Percentiles rank a stretch among this genome's conserved stretches.
Evolutionary conservation across 2,797 vertebrate genomes (phyloP).

Genomic region (Gymnocypris eckloni): DNA sequence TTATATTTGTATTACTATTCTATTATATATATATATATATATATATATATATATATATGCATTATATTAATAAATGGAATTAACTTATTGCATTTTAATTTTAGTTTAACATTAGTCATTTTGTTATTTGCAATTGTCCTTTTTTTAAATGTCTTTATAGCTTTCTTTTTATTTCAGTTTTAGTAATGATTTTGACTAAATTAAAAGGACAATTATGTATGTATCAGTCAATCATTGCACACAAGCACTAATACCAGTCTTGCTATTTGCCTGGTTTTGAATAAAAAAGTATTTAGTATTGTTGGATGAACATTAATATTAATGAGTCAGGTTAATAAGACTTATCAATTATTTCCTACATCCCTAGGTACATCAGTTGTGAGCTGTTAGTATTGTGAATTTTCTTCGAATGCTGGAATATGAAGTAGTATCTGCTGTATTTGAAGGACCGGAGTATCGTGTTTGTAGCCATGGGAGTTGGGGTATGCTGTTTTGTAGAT

Average conservation of each 20-base stretch:
- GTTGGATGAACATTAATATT: background rate
- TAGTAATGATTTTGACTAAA: background rate
- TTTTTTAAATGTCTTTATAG: background rate
- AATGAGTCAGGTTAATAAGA: background rate
- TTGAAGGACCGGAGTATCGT: background rate
- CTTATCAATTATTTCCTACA: background rate
- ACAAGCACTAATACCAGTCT: background rate
- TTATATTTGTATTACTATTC: background rate
- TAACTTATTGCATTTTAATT: background rate
- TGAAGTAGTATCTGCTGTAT: constrained; percentile 16
- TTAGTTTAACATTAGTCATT: background rate
- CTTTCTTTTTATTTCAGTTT: background rate
- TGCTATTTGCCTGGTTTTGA: background rate
- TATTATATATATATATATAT: background rate
- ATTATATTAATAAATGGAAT: background rate
- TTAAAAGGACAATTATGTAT: background rate
- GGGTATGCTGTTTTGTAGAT: constrained; percentile 19
- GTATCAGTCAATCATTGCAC: background rate
- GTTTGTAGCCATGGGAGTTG: constrained; percentile 19
- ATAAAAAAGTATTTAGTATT: background rate
- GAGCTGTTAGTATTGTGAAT: background rate
- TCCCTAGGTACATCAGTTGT: background rate
- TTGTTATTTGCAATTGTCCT: background rate
- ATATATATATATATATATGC: too few species aligned
- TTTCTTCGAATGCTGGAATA: background rate